A percentile compares a stretch with the other conserved stretches of the same genome.
phyloP scores from a whole-genome alignment of 2,888 invertebrate species.

The Tyria jacobaeae region DNA sequence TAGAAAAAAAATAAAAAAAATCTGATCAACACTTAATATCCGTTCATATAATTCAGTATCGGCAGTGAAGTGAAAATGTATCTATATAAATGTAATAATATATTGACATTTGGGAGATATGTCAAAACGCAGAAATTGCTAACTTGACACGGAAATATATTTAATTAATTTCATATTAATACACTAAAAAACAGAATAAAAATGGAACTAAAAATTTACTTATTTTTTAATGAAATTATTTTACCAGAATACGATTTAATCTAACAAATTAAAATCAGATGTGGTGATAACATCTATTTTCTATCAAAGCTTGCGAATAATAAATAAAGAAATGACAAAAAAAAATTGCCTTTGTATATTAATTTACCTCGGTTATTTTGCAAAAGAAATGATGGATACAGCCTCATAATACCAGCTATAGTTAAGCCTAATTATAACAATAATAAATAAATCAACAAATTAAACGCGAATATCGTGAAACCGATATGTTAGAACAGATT shows the following conservation, averaged over 20 bases:
- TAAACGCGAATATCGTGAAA: constrained; percentile 37
- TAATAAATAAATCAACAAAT: constrained; percentile 49
- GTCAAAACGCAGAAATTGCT: neutral
- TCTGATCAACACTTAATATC: too few species aligned
- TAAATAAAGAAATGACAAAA: neutral
- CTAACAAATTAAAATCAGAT: neutral
- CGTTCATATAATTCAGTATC: neutral
- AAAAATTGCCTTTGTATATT: too few species aligned
- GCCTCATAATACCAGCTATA: constrained; percentile 31
- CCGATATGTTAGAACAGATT: constrained; percentile 45
- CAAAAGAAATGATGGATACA: constrained; percentile 8
- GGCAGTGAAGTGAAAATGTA: neutral
- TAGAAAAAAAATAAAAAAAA: too few species aligned
- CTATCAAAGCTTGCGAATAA: neutral
- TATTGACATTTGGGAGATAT: too few species aligned
- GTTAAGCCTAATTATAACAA: constrained; percentile 38
- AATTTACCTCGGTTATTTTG: too few species aligned
- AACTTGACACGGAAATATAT: neutral
- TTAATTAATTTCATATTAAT: neutral
- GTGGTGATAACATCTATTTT: neutral
- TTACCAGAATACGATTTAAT: neutral
- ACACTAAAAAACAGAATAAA: too few species aligned
- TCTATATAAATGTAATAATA: too few species aligned
- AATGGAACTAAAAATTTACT: neutral
- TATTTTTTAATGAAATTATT: too few species aligned